Evolutionary conservation across 2,797 vertebrate species (phyloP).

Genomic region (Parambassis ranga): DNA sequence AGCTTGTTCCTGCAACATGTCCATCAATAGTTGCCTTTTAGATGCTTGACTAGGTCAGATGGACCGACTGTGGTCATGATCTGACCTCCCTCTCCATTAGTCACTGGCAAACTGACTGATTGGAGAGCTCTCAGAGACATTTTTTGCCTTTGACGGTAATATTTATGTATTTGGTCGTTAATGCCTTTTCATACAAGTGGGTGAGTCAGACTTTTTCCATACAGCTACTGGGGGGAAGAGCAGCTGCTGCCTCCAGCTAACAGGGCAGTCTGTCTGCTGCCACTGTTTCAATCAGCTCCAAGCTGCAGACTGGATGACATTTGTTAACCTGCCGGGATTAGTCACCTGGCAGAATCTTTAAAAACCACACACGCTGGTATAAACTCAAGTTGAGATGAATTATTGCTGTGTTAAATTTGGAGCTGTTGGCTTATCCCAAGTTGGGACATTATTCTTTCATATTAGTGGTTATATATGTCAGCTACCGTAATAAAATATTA

Average conservation of each 20-base stretch:
- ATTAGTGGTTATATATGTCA: slow-evolving; percentile 45
- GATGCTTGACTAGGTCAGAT: slow-evolving; percentile 64
- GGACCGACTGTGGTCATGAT: slow-evolving; percentile 49
- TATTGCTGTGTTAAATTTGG: slow-evolving; percentile 43
- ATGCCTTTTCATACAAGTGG: slow-evolving; percentile 66
- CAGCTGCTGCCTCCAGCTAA: slow-evolving; percentile 52
- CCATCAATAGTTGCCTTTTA: slow-evolving; percentile 58
- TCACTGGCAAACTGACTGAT: slow-evolving; percentile 55
- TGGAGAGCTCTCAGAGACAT: slow-evolving; percentile 55
- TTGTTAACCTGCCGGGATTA: slow-evolving; percentile 68
- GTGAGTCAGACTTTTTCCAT: slow-evolving; percentile 79
- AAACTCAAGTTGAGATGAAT: slow-evolving; percentile 52
- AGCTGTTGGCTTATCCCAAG: slow-evolving; percentile 18
- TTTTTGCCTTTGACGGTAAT: slow-evolving; percentile 63
- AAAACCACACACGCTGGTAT: slow-evolving; percentile 47
- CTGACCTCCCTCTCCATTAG: slow-evolving; percentile 64
- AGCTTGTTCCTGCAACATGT: slow-evolving; percentile 17
- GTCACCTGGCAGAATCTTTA: slow-evolving; percentile 55
- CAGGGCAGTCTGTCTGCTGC: slow-evolving; percentile 53
- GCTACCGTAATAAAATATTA: slow-evolving; percentile 41
- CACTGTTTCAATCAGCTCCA: slow-evolving; percentile 49
- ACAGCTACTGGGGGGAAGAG: slow-evolving; percentile 62
- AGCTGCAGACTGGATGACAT: slow-evolving; percentile 60
- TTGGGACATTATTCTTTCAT: slow-evolving; percentile 35
- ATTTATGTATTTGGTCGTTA: slow-evolving; percentile 72